Evolutionary conservation across 2,797 vertebrate genomes (phyloP).

Genomic region (Decapterus maruadsi): DNA sequence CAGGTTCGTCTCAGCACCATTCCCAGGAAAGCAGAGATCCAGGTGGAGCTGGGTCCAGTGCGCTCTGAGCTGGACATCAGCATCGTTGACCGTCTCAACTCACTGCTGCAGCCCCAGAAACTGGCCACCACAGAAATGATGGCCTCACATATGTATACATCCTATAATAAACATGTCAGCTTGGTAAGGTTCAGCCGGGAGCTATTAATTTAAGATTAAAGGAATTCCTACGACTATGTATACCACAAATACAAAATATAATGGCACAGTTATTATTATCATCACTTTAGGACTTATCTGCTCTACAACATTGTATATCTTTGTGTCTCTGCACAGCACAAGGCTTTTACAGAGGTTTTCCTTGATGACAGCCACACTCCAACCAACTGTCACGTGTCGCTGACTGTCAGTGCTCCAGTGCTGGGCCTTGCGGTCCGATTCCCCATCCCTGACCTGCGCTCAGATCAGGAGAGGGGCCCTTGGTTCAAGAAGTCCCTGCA

Average conservation of each 20-base stretch:
- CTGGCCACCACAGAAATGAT: slow-evolving; percentile 95
- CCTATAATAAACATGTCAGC: slow-evolving; percentile 96
- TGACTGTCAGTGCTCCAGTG: slow-evolving; percentile 90
- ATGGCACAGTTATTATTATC: not conserved
- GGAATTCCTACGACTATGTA: not conserved
- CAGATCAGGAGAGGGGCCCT: slow-evolving; percentile 97
- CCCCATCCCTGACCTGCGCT: slow-evolving; percentile 97
- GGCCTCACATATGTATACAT: slow-evolving; percentile 98
- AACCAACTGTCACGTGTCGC: slow-evolving; percentile 89
- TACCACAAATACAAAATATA: not conserved
- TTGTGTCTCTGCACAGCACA: slow-evolving; percentile 87
- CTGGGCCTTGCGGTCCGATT: slow-evolving; percentile 93
- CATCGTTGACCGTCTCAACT: slow-evolving; percentile 98
- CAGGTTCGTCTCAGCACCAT: slow-evolving; percentile 94
- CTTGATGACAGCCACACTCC: slow-evolving; percentile 94
- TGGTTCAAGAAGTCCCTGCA: slow-evolving; percentile 99
- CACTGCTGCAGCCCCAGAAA: slow-evolving; percentile 96
- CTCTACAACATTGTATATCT: not conserved
- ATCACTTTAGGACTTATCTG: not conserved
- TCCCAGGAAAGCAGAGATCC: slow-evolving; percentile 95
- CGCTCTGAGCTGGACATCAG: slow-evolving; percentile 95
- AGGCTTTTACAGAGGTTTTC: slow-evolving; percentile 98
- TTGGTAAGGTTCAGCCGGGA: slow-evolving; percentile 85
- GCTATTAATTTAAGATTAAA: not conserved
- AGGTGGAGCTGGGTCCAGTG: slow-evolving; percentile 90